Base-by-base conservation (phyloP, 2,797 vertebrate genomes). In the Myotis findleyi region DNA sequence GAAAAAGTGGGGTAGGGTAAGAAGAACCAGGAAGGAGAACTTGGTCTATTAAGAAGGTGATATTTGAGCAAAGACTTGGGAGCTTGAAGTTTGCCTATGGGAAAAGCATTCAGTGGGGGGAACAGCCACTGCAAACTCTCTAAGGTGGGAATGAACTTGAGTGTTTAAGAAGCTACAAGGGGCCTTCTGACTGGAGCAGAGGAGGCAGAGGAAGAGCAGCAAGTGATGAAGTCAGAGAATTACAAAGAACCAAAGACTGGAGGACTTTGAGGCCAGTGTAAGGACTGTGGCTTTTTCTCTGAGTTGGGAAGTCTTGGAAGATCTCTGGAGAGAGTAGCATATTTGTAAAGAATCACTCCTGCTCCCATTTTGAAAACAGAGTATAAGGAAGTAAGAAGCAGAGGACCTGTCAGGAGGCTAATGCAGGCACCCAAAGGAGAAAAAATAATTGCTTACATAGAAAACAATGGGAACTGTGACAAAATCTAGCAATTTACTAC, bases 171-270 rank as follows among this genome's bases (percentile, higher is more conserved):
- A 72, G 7, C 13, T n/a, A 2, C 3, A 44, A 27, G 21, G 30
- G 38, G 10, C n/a, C 33, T 9, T 16, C 47, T 5, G 64, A 23
- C n/a, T 25, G 3, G 47, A 41, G 9, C 10, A 12, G 14, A 38
- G 9, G 10, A 47, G 21, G 2, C 6, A 17, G 13, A 86, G 1
- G 2, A 18, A 20, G 12, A 51, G 17, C 17, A 9, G 14, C 12
- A 18, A 33, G 41, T 8, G 27, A 59, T 38, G 7, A 71, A 12
- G 14, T 84, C 92, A 68, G 71, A 77, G 27, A 75, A 38, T 11
- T 8, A 6, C 3, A 3, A 72, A 47, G 17, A 41, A 44, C 7
- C 12, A 7, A 21, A n/a, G 10, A 0, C 1, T 18, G 5, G 64
- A 38, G 49, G 41, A 3, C 30, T 21, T 25, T 10, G 9, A 55